Evolutionary conservation across 2,888 invertebrate genomes (phyloP).

Genomic region (Rhagium mordax): DNA sequence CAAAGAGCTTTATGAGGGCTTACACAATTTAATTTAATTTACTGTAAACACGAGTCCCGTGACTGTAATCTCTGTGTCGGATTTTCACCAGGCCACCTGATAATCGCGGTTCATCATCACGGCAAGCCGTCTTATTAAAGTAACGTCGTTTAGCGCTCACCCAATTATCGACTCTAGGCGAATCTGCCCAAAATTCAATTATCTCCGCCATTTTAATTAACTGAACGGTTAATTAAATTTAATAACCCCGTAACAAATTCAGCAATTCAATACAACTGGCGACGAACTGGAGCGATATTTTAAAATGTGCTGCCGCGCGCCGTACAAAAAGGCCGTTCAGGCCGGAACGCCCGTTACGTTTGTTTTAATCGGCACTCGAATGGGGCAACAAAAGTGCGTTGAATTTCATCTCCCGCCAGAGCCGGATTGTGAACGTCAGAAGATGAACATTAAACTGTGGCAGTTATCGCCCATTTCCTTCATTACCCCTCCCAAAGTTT

Average conservation of each 20-base stretch:
- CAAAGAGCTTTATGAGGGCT: not conserved
- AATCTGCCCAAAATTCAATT: slow-evolving; percentile 3
- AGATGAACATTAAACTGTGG: not conserved
- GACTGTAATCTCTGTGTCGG: not conserved
- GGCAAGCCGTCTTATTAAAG: not conserved
- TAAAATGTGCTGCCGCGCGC: not conserved
- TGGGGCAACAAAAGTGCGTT: not conserved
- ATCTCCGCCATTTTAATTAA: slow-evolving; percentile 14
- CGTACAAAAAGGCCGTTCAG: not conserved
- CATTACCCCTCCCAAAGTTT: no score
- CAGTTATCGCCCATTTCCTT: not conserved
- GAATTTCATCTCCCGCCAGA: not conserved
- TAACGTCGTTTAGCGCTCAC: not conserved
- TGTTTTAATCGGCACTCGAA: not conserved
- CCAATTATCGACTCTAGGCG: slow-evolving; percentile 12
- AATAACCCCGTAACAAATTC: not conserved
- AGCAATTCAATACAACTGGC: slow-evolving; percentile 4
- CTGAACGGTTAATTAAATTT: slow-evolving; percentile 4
- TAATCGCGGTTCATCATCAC: not conserved
- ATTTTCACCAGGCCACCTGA: not conserved
- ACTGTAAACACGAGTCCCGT: not conserved
- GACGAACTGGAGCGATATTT: slow-evolving; percentile 14
- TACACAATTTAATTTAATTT: not conserved
- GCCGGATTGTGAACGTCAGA: not conserved
- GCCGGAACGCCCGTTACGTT: not conserved